phyloP scores from a whole-genome alignment of 2,797 vertebrate genomes.

The Gambelia wislizenii region DNA sequence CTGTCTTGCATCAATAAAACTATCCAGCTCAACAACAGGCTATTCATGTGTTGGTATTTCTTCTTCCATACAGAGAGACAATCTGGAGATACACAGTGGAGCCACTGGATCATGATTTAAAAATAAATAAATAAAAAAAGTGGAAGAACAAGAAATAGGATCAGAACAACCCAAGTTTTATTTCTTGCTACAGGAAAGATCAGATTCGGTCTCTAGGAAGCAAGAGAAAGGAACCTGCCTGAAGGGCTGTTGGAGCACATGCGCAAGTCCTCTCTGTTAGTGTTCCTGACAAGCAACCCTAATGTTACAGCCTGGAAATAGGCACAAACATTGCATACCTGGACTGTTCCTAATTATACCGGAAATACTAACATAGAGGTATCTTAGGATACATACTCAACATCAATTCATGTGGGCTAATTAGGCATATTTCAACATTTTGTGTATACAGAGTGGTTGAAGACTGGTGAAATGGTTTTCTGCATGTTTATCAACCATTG shows the following conservation, averaged over 20 bases:
- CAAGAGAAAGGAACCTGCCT: background rate
- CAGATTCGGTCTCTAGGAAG: background rate
- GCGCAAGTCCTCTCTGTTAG: too few species aligned
- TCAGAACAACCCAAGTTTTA: background rate
- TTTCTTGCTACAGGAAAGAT: background rate
- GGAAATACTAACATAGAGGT: background rate
- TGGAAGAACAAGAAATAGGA: background rate
- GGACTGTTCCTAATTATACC: background rate
- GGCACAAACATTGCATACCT: background rate
- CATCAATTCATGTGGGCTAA: background rate
- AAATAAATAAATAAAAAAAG: background rate
- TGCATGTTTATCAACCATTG: background rate
- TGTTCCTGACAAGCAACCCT: too few species aligned
- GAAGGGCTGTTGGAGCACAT: too few species aligned
- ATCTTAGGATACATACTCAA: too few species aligned
- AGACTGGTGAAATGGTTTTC: background rate
- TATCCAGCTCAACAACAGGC: background rate
- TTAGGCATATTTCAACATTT: background rate
- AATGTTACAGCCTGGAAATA: background rate
- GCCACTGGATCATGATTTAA: background rate
- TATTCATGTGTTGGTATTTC: background rate
- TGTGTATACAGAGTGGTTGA: background rate
- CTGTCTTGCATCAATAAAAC: slow-evolving; percentile 34
- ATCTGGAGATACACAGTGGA: background rate
- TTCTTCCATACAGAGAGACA: background rate